These are phyloP conservation scores for Parochlus steinenii DNA, from an alignment of 2,888 invertebrate species.

Conservation along the genomic window DNA sequence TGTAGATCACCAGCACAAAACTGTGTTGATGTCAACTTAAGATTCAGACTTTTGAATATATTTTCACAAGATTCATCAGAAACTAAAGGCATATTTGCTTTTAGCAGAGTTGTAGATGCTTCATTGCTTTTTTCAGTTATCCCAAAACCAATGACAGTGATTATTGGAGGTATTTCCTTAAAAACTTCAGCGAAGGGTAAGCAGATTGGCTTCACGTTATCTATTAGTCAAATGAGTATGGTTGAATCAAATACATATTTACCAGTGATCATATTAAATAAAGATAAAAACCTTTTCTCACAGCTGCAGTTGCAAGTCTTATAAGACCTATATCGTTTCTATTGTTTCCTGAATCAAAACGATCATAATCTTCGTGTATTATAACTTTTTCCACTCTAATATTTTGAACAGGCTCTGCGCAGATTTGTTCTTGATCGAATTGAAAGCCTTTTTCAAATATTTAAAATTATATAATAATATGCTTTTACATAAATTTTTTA, in stretches of 20 bases:
- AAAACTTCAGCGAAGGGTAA: conserved; percentile 16
- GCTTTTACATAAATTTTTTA: too few species aligned
- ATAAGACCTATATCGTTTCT: conserved; percentile 20
- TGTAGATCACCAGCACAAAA: too few species aligned
- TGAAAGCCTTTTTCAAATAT: conserved; percentile 14
- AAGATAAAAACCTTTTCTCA: too few species aligned
- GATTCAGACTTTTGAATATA: too few species aligned
- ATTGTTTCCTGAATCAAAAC: conserved; percentile 9
- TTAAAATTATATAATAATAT: too few species aligned
- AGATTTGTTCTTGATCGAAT: conserved; percentile 14
- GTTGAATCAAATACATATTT: too few species aligned
- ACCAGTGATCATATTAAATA: too few species aligned
- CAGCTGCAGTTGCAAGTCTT: conserved; percentile 14
- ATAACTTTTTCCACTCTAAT: conserved; percentile 15
- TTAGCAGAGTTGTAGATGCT: conserved; percentile 14
- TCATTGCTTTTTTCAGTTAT: conserved; percentile 15
- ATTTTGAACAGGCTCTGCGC: conserved; percentile 19
- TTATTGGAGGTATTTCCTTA: neutral
- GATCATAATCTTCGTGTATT: conserved; percentile 17
- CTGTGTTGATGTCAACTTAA: too few species aligned
- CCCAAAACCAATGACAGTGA: conserved; percentile 20
- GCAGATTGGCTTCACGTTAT: conserved; percentile 18
- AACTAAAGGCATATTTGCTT: conserved; percentile 1
- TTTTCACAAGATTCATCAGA: conserved; percentile 14
- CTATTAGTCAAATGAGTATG: too few species aligned